These are phyloP conservation scores for Amazona finschi DNA, from an alignment of 2,797 vertebrate genomes.

Conservation along the genomic window DNA sequence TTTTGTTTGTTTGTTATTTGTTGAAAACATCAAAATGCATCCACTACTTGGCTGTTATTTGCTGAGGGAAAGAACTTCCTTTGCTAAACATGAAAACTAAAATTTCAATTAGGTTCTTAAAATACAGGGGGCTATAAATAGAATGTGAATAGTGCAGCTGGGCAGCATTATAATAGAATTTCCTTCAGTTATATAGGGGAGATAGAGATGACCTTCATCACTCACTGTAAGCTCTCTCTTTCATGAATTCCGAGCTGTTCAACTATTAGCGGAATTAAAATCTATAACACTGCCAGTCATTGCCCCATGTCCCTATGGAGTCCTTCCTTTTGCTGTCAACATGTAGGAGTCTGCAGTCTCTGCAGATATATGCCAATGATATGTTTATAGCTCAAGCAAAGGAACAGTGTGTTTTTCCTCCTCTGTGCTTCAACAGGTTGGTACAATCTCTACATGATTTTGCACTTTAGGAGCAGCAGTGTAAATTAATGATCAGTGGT, in stretches of 20 bases:
- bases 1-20: not conserved
- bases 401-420: not conserved
- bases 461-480: not conserved
- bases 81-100: conserved; percentile 9
- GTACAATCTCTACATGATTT: not conserved
- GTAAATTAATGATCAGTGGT: not conserved
- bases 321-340: not conserved
- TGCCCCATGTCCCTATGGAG: not conserved
- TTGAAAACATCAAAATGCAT: not conserved
- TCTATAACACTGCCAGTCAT: conserved; percentile 10
- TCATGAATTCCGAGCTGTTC: conserved; percentile 43
- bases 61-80: not conserved
- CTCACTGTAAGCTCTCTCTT: conserved; percentile 33
- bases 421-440: not conserved
- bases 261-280: conserved; percentile 62
- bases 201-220: conserved; percentile 56
- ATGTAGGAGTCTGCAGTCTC: not conserved
- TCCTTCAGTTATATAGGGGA: conserved; percentile 38
- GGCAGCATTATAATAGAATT: conserved; percentile 41
- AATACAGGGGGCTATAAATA: conserved; percentile 49
- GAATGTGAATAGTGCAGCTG: conserved; percentile 21
- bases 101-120: conserved; percentile 15
- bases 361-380: not conserved
- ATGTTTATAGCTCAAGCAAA: not conserved
- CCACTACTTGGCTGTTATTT: not conserved